These are phyloP conservation scores for Lontra canadensis DNA, from an alignment of 2,113 vertebrate species.

Conservation along the genomic window DNA sequence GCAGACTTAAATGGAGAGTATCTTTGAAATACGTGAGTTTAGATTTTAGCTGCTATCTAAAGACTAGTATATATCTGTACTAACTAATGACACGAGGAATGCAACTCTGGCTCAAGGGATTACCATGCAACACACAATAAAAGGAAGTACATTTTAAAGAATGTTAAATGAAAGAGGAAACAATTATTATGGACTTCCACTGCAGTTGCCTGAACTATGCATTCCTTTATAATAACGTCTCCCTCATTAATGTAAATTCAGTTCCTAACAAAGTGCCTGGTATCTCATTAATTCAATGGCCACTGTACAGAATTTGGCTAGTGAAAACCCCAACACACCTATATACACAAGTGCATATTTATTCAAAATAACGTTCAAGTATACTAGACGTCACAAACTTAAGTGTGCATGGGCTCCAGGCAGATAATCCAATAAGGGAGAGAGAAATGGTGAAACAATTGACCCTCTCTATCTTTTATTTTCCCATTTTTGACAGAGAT, in stretches of 20 bases:
- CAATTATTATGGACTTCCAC: background rate
- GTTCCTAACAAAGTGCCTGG: background rate
- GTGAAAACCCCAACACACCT: background rate
- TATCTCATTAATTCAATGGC: background rate
- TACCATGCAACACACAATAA: background rate
- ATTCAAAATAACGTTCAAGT: background rate
- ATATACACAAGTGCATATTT: background rate
- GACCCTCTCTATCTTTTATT: background rate
- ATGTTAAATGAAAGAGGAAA: background rate
- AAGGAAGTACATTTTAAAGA: background rate
- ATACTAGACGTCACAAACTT: background rate
- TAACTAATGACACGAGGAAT: background rate
- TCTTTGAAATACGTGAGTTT: background rate
- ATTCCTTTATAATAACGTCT: background rate
- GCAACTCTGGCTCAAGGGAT: background rate
- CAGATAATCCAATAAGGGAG: background rate
- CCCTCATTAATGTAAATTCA: background rate
- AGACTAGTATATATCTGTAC: background rate
- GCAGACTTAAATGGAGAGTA: background rate
- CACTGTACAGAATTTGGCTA: background rate
- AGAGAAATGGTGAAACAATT: background rate
- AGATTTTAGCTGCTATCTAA: background rate
- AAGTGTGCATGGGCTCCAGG: background rate
- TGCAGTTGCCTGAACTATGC: background rate
- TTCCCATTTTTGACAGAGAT: background rate